Percentiles rank a stretch among this genome's conserved stretches.
Evolutionary conservation across 2,113 vertebrate genomes (phyloP).

Genomic region (Mastomys natalensis): DNA sequence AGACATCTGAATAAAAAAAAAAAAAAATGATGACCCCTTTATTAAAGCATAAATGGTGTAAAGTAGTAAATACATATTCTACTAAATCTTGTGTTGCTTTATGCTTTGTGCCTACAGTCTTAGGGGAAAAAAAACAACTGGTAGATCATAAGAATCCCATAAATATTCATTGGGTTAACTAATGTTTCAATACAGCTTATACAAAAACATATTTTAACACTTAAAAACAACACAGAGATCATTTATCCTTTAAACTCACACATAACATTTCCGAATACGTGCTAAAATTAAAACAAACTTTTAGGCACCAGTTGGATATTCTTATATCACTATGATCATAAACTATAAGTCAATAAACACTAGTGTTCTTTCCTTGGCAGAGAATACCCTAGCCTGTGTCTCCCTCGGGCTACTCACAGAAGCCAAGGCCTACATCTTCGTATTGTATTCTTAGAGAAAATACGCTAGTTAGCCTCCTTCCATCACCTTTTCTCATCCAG

Average conservation of each 20-base stretch:
- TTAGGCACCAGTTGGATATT: background rate
- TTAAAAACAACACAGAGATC: background rate
- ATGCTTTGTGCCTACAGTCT: background rate
- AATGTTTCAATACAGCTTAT: background rate
- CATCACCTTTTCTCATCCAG: background rate
- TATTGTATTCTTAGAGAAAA: conserved; percentile 34
- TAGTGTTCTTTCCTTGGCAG: background rate
- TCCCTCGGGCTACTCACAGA: background rate
- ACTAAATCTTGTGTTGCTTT: background rate
- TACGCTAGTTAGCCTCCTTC: conserved; percentile 20
- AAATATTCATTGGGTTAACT: conserved; percentile 36
- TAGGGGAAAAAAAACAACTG: background rate
- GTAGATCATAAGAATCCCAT: background rate
- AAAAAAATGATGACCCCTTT: background rate
- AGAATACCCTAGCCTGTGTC: background rate
- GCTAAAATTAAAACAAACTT: conserved; percentile 38
- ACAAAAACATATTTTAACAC: conserved; percentile 19
- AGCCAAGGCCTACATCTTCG: background rate
- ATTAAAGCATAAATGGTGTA: background rate
- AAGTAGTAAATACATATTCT: background rate
- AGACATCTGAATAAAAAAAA: background rate
- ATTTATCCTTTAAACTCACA: conserved; percentile 39
- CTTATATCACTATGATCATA: conserved; percentile 25
- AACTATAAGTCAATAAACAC: conserved; percentile 1
- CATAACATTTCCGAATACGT: background rate